Evolutionary conservation across 2,113 vertebrate species (phyloP), one percentile per base, ranked within the genome.

Genomic region (Podilymbus podiceps): DNA sequence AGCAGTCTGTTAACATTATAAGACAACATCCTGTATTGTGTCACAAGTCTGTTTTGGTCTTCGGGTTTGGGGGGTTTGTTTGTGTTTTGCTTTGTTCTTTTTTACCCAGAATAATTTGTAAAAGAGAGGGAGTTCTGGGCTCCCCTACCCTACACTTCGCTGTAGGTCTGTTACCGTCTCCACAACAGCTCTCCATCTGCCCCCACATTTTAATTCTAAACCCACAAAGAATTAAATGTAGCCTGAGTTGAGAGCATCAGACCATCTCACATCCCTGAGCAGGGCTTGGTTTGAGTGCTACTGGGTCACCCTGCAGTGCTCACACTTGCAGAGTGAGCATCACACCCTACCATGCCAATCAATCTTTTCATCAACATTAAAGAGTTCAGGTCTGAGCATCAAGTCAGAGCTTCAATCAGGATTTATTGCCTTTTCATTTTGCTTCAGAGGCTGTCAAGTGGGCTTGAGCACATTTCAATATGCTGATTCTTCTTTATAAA

Each of bases 401-500:
- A 40, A 93, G 83, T 73, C 88, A 66, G 82, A 58, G 58, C 60
- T 92, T 95, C 94, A 95, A 40, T 97, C 86, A 79, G 66, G 62
- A 94, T 92, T 87, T 90, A 93, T 66, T 89, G 69, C 73, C 53
- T 44, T 96, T 90, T 63, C 66, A 76, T 89, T 93, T 92, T 95
- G 62, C 80, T 93, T 95, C 85, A 75, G 64, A 87, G 73, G 28
- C 60, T 94, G 92, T 89, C 66, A 90, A 93, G 89, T 89, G 84
- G 73, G 58, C 69, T 89, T 92, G 77, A 95, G 80, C 76, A 76
- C 66, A 91, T 97, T 97, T 95, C 92, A 94, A 89, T 97, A 92
- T 91, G 96, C 89, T 75, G 90, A 93, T 93, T 93, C 86, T 96
- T 88, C 83, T 93, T 94, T 78, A 92, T 84, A 90, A 96, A 95